phyloP scores from a whole-genome alignment of 2,113 vertebrate genomes.

The Vimba vimba region DNA sequence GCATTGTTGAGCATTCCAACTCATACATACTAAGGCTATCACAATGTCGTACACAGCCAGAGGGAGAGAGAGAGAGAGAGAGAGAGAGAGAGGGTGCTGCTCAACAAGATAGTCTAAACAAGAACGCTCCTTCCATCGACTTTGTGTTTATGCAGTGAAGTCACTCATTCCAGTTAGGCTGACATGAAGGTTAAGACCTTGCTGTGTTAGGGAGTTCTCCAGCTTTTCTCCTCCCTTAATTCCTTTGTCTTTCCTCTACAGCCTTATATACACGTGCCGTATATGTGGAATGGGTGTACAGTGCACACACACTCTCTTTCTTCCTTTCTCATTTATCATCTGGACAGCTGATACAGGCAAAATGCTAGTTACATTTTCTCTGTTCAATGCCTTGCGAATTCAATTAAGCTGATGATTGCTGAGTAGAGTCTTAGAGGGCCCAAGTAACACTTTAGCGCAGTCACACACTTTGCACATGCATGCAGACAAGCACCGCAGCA shows the following conservation, averaged over 20 bases:
- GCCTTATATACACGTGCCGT: neutral
- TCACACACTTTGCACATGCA: constrained; percentile 37
- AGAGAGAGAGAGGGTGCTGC: constrained; percentile 21
- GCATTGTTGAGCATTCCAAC: constrained; percentile 42
- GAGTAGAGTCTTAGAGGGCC: constrained; percentile 42
- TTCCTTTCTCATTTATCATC: constrained; percentile 44
- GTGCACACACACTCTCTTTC: neutral
- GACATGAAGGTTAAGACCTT: constrained; percentile 42
- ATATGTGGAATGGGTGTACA: neutral
- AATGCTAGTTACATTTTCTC: constrained; percentile 53
- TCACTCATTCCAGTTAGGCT: constrained; percentile 58
- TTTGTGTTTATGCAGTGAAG: constrained; percentile 59
- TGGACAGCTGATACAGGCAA: constrained; percentile 45
- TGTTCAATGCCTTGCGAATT: constrained; percentile 45
- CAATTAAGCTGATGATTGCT: constrained; percentile 55
- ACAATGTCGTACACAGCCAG: constrained; percentile 37
- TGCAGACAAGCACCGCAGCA: neutral
- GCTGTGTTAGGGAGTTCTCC: constrained; percentile 21
- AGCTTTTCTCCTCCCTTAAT: constrained; percentile 14
- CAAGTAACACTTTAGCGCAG: constrained; percentile 46
- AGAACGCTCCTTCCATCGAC: constrained; percentile 42
- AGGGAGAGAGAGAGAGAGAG: constrained; percentile 25
- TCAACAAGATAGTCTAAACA: constrained; percentile 25
- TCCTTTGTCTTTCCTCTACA: constrained; percentile 11
- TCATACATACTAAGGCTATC: constrained; percentile 31